Percentiles rank a stretch among this genome's conserved stretches.
These are phyloP conservation scores for Myopa testacea DNA, from an alignment of 2,888 invertebrate genomes.

Conservation along the genomic window DNA sequence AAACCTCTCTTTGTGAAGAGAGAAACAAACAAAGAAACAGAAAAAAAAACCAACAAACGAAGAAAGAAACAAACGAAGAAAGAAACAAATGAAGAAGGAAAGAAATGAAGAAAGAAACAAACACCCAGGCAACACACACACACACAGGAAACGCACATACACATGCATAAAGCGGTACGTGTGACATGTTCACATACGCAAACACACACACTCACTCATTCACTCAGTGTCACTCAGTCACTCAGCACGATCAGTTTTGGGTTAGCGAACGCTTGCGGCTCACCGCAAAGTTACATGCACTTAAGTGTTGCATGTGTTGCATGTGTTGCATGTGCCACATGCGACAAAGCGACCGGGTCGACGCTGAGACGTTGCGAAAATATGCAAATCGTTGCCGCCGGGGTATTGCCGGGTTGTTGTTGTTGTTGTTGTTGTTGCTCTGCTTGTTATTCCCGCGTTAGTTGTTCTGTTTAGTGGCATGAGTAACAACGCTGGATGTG, in stretches of 20 bases:
- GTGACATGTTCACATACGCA: neutral
- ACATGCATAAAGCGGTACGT: too few species aligned
- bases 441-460: too few species aligned
- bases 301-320: neutral
- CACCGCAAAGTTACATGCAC: neutral
- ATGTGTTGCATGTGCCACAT: neutral
- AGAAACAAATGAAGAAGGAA: too few species aligned
- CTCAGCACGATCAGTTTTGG: slow-evolving; percentile 2
- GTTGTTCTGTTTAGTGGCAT: too few species aligned
- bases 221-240: neutral
- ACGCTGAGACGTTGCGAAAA: slow-evolving; percentile 1
- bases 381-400: slow-evolving; percentile 21
- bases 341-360: neutral
- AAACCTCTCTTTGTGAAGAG: too few species aligned
- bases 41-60: too few species aligned
- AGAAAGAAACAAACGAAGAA: too few species aligned
- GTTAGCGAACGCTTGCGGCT: neutral
- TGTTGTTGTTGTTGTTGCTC: neutral
- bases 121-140: too few species aligned
- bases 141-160: too few species aligned
- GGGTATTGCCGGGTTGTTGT: neutral
- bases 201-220: neutral
- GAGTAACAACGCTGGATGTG: neutral
- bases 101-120: too few species aligned
- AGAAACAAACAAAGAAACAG: too few species aligned